Evolutionary conservation across 1,140 invertebrate genomes (phyloP), one percentile per base, ranked within the genome.

Genomic region (Drosophila burlai): DNA sequence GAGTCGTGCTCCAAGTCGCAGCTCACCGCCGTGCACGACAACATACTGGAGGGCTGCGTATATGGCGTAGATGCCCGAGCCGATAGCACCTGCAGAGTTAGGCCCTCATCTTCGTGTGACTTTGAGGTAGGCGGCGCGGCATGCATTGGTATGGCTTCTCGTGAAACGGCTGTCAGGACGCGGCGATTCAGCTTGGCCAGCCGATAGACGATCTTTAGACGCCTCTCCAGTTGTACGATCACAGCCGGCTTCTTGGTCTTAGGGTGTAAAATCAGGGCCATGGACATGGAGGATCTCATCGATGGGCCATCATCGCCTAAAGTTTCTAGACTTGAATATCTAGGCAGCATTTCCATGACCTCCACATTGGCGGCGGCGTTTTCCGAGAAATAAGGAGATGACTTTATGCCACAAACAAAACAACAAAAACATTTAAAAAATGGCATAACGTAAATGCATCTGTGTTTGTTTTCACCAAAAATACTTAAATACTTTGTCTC

Each of bases 61-160:
- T 85, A 91, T 0, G 91, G 91, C 3, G 91, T 92, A 1, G 91
- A 92, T 0, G 91, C 90, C 24, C 91, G 71, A 15, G 91, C 83
- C 7, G 91, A 91, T 16, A 91, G 60, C 40, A 92, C 79, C 43
- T 92, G 91, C 18, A 92, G 46, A 1, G 91, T 26, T 29, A 92
- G 67, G 4, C 52, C 66, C 3, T 92, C 91, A 36, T 91, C 91
- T 40, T 75, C 81, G 21, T 72, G 29, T 4, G 52, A 38, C 38
- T 75, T 43, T 7, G 24, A 21, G n/a, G 46, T 11, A 5, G 45
- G 60, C 11, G 47, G 24, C 5, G 40, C 26, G 4, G 45, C 64
- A 45, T 65, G 72, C 64, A 92, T 45, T 1, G 91, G 86, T 60
- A 92, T 92, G 26, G 91, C 73, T 6, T 90, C 81, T n/a, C 47